Conservation (phyloP, 2,797 vertebrate genomes). For the Octomys mimax region DNA sequence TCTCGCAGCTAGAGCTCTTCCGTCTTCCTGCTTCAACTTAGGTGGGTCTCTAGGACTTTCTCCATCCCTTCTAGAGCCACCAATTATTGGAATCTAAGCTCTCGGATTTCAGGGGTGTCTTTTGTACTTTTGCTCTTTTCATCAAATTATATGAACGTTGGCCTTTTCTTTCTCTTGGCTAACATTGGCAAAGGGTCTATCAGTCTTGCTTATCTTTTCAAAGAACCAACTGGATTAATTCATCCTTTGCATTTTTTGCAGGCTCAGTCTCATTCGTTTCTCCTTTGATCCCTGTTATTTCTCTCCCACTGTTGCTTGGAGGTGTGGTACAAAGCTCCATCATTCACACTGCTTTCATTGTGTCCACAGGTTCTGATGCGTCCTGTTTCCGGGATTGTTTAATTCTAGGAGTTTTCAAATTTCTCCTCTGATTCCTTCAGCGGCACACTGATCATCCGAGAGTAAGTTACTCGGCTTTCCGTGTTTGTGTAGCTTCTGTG, state of each 20-base stretch:
- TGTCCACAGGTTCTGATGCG: neutral
- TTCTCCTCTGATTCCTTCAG: neutral
- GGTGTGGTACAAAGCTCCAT: neutral
- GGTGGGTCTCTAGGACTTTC: neutral
- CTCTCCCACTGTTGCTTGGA: neutral
- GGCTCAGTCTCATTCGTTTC: neutral
- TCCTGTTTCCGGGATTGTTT: neutral
- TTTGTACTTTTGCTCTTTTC: neutral
- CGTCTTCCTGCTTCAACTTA: neutral
- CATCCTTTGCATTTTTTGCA: neutral
- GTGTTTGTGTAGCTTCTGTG: neutral
- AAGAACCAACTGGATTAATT: neutral
- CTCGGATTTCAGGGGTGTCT: neutral
- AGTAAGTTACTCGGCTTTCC: neutral
- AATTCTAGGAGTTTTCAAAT: neutral
- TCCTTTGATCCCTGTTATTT: neutral
- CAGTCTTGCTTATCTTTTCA: neutral
- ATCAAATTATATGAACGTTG: neutral
- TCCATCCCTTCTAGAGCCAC: neutral
- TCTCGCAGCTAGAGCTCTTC: neutral
- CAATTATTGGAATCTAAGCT: neutral
- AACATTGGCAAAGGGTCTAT: neutral
- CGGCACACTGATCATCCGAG: neutral
- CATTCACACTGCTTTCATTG: neutral
- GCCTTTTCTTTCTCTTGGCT: neutral